Conservation (phyloP, 2,113 vertebrate species). For the western clawed frog (Xenopus tropicalis) region DNA sequence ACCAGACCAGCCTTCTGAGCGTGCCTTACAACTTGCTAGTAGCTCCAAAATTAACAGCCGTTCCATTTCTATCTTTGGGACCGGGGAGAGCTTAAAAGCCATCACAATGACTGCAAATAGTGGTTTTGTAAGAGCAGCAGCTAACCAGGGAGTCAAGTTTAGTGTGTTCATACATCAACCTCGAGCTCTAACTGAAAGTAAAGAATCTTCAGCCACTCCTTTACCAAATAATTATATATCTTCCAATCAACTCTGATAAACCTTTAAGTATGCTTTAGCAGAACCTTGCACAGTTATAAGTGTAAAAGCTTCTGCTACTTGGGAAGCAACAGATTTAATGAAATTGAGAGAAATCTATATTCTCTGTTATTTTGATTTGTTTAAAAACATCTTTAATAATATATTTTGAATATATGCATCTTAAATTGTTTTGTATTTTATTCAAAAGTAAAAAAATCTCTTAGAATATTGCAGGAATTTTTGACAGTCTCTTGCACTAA, state of each 20-base stretch:
- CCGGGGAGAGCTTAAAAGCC: conserved; percentile 84
- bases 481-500: too few relatives aligned
- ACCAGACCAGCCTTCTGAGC: conserved; percentile 81
- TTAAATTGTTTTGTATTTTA: too few relatives aligned
- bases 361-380: background rate
- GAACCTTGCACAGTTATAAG: too few relatives aligned
- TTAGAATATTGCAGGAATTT: too few relatives aligned
- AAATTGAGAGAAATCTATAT: background rate
- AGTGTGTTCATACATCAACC: conserved; percentile 94
- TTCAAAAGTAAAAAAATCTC: too few relatives aligned
- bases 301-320: too few relatives aligned
- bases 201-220: conserved; percentile 81
- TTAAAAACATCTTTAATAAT: background rate
- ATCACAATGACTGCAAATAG: conserved; percentile 95
- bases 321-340: too few relatives aligned
- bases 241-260: conserved; percentile 26
- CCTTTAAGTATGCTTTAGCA: too few relatives aligned
- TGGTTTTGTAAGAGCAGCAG: conserved; percentile 88
- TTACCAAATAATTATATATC: conserved; percentile 58
- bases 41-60: conserved; percentile 89
- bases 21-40: conserved; percentile 73
- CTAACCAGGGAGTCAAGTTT: conserved; percentile 91
- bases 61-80: conserved; percentile 90
- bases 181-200: conserved; percentile 89
- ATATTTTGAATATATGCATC: background rate